phyloP scores from a whole-genome alignment of 1,140 invertebrate genomes.

The Procambarus clarkii region DNA sequence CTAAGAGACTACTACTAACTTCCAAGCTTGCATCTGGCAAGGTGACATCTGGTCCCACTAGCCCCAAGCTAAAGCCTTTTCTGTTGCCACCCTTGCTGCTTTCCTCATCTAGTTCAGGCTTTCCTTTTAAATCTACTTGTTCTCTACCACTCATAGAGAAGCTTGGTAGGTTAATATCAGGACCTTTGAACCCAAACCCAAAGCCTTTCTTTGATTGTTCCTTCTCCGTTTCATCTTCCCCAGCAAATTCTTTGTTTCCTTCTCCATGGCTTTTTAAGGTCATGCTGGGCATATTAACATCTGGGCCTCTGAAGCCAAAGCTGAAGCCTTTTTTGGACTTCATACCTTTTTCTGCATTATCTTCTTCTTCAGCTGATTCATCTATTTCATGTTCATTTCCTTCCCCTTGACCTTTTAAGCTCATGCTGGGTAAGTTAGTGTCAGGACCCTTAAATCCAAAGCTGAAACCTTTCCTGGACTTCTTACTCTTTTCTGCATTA shows the following conservation, averaged over 20 bases:
- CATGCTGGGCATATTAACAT: slow-evolving; percentile 29
- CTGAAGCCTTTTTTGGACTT: slow-evolving; percentile 38
- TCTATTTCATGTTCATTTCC: slow-evolving; percentile 1
- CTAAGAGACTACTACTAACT: neutral
- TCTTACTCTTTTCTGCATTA: slow-evolving; percentile 11
- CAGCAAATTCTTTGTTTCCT: neutral
- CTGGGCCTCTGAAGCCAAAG: slow-evolving; percentile 35
- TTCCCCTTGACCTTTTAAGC: neutral
- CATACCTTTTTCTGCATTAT: neutral
- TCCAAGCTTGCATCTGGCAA: slow-evolving; percentile 1
- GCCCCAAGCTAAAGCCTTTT: slow-evolving; percentile 18
- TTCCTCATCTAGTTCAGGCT: neutral
- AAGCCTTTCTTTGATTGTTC: slow-evolving; percentile 34
- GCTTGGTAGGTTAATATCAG: slow-evolving; percentile 34
- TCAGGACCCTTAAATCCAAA: slow-evolving; percentile 51
- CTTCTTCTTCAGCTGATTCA: neutral
- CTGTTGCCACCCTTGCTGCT: neutral
- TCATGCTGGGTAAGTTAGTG: slow-evolving; percentile 30
- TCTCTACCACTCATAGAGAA: neutral
- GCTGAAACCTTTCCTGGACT: slow-evolving; percentile 35
- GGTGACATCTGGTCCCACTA: slow-evolving; percentile 18
- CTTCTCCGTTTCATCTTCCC: neutral
- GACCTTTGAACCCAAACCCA: slow-evolving; percentile 34
- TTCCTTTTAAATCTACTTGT: neutral
- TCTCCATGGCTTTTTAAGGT: slow-evolving; percentile 7